phyloP scores from a whole-genome alignment of 2,113 vertebrate species.

The Platysternon megacephalum region DNA sequence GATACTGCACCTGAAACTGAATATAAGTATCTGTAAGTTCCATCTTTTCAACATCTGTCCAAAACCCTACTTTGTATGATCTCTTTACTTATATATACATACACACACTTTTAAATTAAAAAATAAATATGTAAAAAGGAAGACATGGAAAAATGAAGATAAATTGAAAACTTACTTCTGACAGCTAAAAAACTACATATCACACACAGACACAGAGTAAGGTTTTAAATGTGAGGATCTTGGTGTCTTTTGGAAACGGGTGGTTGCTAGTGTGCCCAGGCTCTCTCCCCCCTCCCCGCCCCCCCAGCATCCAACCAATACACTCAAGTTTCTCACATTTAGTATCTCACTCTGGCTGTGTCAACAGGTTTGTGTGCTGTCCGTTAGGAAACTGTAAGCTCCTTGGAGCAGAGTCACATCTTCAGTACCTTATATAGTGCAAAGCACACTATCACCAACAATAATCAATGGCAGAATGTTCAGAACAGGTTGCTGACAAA shows the following conservation, averaged over 20 bases:
- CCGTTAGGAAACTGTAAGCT: not conserved
- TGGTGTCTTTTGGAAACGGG: not conserved
- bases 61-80: not conserved
- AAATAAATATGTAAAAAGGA: not conserved
- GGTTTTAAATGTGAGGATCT: not conserved
- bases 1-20: slow-evolving; percentile 82
- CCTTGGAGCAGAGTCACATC: not conserved
- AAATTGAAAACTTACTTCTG: not conserved
- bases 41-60: not conserved
- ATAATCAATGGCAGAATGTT: not conserved
- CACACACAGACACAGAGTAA: not conserved
- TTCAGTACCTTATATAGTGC: not conserved
- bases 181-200: not conserved
- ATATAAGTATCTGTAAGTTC: slow-evolving; percentile 35
- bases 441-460: not conserved
- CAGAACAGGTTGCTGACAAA: not conserved
- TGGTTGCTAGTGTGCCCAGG: not conserved
- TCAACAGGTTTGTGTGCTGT: not conserved
- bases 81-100: not conserved
- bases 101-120: not conserved
- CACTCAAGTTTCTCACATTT: not conserved
- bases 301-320: not conserved
- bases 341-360: not conserved
- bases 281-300: too few species aligned
- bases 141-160: not conserved